Evolutionary conservation across 1,140 invertebrate species (phyloP).

Genomic region (Ostrea denselamellosa): DNA sequence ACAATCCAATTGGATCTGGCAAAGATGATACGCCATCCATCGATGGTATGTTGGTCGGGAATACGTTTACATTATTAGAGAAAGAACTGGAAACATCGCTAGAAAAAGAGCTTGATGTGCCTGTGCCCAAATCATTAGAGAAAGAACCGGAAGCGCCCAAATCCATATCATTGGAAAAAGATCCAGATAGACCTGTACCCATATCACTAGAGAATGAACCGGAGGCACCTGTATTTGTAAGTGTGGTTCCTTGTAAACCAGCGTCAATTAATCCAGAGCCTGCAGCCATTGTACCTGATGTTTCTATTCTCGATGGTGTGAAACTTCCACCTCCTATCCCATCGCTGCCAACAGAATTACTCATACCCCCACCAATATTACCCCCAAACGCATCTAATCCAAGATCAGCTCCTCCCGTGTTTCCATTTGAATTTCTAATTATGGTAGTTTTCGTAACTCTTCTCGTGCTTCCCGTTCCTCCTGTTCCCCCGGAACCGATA

Average conservation of each 20-base stretch:
- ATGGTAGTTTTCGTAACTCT: neutral
- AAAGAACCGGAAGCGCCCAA: neutral
- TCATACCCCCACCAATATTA: neutral
- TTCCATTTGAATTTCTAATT: neutral
- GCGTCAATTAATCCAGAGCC: conserved; percentile 9
- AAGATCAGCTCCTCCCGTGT: neutral
- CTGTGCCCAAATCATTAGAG: neutral
- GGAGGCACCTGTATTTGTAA: neutral
- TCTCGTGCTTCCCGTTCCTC: neutral
- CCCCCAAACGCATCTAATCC: neutral
- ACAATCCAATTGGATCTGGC: conserved; percentile 5
- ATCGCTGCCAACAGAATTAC: neutral
- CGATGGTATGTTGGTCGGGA: neutral
- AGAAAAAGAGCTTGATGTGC: neutral
- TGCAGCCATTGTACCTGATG: neutral
- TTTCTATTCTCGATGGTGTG: neutral
- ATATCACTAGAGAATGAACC: neutral
- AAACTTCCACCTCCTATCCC: neutral
- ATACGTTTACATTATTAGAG: neutral
- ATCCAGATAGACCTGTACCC: neutral
- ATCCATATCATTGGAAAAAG: neutral
- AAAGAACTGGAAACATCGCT: neutral
- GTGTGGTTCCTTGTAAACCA: neutral
- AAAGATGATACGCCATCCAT: neutral
- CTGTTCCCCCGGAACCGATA: neutral